Conservation (phyloP, 2,113 vertebrate genomes). For the Amblyopsis rosae region DNA sequence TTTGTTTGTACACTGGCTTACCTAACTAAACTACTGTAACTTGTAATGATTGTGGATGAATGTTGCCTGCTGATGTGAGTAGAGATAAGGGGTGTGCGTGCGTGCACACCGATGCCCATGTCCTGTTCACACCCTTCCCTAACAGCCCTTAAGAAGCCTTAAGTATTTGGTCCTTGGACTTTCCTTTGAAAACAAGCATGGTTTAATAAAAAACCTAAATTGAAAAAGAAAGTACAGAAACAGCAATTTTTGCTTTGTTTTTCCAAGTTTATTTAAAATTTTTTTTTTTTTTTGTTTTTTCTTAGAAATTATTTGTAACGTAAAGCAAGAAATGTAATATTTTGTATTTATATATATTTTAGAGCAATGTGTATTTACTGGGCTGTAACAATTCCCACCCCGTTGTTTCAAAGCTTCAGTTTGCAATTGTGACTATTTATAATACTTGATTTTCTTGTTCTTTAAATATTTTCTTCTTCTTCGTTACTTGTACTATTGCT, state of each 20-base stretch:
- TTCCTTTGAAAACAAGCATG: constrained; percentile 88
- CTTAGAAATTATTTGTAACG: constrained; percentile 82
- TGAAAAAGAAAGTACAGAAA: constrained; percentile 72
- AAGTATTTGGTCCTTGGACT: constrained; percentile 92
- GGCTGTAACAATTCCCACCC: constrained; percentile 76
- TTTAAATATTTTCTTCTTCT: constrained; percentile 68
- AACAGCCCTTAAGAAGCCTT: constrained; percentile 94
- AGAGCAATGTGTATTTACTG: constrained; percentile 84
- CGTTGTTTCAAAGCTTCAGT: constrained; percentile 82
- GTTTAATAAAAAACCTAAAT: constrained; percentile 78
- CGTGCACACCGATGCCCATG: constrained; percentile 81
- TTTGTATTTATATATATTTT: constrained; percentile 86
- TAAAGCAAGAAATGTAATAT: constrained; percentile 78
- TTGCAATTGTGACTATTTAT: constrained; percentile 84
- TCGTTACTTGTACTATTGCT: constrained; percentile 75
- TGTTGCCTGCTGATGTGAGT: constrained; percentile 73
- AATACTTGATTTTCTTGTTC: constrained; percentile 79
- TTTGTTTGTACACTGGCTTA: constrained; percentile 98
- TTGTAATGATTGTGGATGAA: constrained; percentile 89
- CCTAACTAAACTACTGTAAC: constrained; percentile 97
- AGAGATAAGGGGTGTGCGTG: constrained; percentile 78
- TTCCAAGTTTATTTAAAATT: neutral
- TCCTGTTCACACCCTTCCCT: constrained; percentile 80
- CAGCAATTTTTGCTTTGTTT: constrained; percentile 63
- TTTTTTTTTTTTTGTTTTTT: constrained; percentile 57